Conservation (phyloP, 1,140 invertebrate species). For the Monomorium pharaonis region DNA sequence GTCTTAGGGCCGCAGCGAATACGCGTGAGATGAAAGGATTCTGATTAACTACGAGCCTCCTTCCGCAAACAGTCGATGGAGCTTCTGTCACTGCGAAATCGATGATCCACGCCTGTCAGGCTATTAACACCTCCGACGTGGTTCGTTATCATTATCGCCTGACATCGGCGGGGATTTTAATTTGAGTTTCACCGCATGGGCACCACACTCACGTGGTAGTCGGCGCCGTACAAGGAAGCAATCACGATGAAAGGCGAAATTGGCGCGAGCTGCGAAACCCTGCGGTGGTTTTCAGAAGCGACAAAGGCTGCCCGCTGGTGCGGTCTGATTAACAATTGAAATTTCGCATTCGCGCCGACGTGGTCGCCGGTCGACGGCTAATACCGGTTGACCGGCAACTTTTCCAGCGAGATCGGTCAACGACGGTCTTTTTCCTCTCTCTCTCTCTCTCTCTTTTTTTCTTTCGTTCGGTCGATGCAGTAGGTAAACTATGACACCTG, state of each 20-base stretch:
- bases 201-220: slow-evolving; percentile 34
- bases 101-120: slow-evolving; percentile 72
- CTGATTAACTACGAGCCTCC: slow-evolving; percentile 43
- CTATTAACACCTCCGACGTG: slow-evolving; percentile 69
- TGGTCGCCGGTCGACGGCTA: slow-evolving; percentile 4
- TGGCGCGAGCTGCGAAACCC: slow-evolving; percentile 63
- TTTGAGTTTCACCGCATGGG: slow-evolving; percentile 69
- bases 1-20: slow-evolving; percentile 2
- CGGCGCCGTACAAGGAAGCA: slow-evolving; percentile 73
- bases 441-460: too few relatives aligned
- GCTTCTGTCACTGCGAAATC: slow-evolving; percentile 63
- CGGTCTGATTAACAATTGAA: slow-evolving; percentile 64
- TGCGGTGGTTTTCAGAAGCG: slow-evolving; percentile 61
- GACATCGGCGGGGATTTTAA: slow-evolving; percentile 70
- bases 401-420: slow-evolving; percentile 17
- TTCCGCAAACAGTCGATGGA: slow-evolving; percentile 35
- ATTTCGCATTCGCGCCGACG: slow-evolving; percentile 49
- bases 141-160: slow-evolving; percentile 75
- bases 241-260: slow-evolving; percentile 75
- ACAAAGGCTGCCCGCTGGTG: slow-evolving; percentile 31
- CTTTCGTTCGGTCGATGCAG: not conserved
- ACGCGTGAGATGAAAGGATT: slow-evolving; percentile 43
- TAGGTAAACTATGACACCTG: slow-evolving; percentile 23
- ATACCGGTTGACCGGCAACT: not conserved
- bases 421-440: not conserved